Conservation (phyloP, 2,797 vertebrate genomes). For the Lerista edwardsae region DNA sequence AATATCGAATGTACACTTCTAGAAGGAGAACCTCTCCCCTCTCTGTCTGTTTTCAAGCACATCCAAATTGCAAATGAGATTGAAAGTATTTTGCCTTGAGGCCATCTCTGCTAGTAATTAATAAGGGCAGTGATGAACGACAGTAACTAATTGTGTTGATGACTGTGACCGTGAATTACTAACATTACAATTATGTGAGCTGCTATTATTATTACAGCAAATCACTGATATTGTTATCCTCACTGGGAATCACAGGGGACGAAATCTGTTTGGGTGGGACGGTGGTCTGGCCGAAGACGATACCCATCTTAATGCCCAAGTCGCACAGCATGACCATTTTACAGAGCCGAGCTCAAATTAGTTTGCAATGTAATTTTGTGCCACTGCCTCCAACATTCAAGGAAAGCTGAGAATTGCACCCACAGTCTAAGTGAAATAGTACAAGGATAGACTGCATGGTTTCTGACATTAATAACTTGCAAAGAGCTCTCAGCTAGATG, state of each 20-base stretch:
- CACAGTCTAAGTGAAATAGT: background rate
- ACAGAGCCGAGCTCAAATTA: background rate
- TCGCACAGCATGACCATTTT: background rate
- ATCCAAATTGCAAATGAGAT: conserved; percentile 44
- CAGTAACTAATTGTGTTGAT: conserved; percentile 43
- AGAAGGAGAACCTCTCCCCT: conserved; percentile 4
- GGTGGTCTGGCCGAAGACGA: background rate
- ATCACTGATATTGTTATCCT: background rate
- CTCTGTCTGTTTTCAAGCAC: background rate
- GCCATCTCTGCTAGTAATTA: conserved; percentile 53
- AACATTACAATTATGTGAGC: conserved; percentile 28
- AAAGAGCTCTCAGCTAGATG: too few relatives aligned
- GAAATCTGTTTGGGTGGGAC: background rate
- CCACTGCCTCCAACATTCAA: background rate
- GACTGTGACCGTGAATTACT: conserved; percentile 10
- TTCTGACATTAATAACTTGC: too few relatives aligned
- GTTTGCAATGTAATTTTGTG: background rate
- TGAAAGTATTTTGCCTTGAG: conserved; percentile 47
- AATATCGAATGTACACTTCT: conserved; percentile 7
- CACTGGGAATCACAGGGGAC: background rate
- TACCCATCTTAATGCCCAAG: background rate
- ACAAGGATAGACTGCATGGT: too few relatives aligned
- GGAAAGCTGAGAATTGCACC: background rate
- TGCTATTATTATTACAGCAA: conserved; percentile 37
- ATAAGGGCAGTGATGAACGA: conserved; percentile 60